These are phyloP conservation scores for Clitarchus hookeri DNA, from an alignment of 2,888 invertebrate species.

Conservation along the genomic window DNA sequence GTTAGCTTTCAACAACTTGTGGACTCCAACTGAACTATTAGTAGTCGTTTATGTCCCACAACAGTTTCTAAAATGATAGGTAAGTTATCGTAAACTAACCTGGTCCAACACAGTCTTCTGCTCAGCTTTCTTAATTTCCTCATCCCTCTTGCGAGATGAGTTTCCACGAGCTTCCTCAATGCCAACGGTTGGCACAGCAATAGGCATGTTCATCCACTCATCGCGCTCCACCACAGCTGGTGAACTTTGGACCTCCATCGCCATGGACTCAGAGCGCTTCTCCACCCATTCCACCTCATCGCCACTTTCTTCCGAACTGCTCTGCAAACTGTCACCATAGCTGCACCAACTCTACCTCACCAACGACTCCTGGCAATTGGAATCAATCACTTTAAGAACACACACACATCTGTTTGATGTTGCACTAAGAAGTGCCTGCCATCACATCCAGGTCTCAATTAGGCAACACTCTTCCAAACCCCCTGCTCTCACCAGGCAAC, in stretches of 20 bases:
- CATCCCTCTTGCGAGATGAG: not conserved
- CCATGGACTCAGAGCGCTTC: constrained; percentile 49
- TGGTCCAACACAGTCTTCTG: constrained; percentile 56
- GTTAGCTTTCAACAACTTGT: too few relatives aligned
- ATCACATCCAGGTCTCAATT: too few relatives aligned
- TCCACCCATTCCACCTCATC: constrained; percentile 67
- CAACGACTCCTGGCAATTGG: too few relatives aligned
- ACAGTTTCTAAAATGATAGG: too few relatives aligned
- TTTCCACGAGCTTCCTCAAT: not conserved
- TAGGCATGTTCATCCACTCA: constrained; percentile 79
- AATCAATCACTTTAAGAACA: too few relatives aligned
- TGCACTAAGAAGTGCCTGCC: too few relatives aligned
- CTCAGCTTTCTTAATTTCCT: constrained; percentile 43
- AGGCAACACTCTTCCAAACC: too few relatives aligned
- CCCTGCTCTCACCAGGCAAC: too few relatives aligned
- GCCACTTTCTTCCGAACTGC: constrained; percentile 37
- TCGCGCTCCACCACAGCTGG: constrained; percentile 59
- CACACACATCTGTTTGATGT: too few relatives aligned
- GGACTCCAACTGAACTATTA: too few relatives aligned
- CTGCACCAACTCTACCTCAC: not conserved
- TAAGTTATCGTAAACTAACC: constrained; percentile 36
- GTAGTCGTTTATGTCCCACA: too few relatives aligned
- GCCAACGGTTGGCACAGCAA: constrained; percentile 52
- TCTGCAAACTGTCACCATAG: constrained; percentile 29
- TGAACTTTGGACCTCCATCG: constrained; percentile 28